These are phyloP conservation scores for Caloenas nicobarica DNA, from an alignment of 2,113 vertebrate genomes.

Conservation along the genomic window DNA sequence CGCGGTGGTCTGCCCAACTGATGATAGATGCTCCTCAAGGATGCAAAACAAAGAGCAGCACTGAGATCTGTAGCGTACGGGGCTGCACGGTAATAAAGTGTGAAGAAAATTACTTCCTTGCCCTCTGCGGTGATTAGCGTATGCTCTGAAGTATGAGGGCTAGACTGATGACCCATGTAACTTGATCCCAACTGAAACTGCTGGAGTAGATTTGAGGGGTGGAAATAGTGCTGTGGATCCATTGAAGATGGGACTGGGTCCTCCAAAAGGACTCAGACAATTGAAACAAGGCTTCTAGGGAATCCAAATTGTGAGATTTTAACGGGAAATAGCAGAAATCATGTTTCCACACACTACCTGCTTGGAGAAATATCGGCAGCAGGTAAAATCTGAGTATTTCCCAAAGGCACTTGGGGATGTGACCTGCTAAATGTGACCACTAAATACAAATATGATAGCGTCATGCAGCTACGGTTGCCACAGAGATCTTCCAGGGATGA, in stretches of 20 bases:
- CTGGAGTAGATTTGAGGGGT: background rate
- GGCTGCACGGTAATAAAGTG: slow-evolving; percentile 2
- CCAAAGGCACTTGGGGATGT: background rate
- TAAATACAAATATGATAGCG: background rate
- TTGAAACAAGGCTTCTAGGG: background rate
- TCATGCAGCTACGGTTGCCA: rapidly evolving
- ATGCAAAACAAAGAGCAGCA: background rate
- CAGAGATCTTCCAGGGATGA: background rate
- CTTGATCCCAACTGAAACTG: background rate
- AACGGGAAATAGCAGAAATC: background rate
- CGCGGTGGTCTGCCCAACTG: background rate
- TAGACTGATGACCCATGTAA: background rate
- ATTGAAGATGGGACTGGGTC: background rate
- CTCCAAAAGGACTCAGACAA: background rate
- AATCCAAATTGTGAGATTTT: background rate
- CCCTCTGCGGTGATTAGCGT: background rate
- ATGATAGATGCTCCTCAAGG: background rate
- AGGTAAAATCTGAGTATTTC: background rate
- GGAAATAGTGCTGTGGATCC: background rate
- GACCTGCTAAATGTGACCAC: background rate
- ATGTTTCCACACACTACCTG: background rate
- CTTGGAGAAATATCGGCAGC: background rate
- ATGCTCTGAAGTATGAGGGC: background rate
- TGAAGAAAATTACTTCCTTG: slow-evolving; percentile 57
- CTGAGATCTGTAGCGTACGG: background rate